Conservation (phyloP, 2,113 vertebrate genomes). For the Dryoscopus gambensis region DNA sequence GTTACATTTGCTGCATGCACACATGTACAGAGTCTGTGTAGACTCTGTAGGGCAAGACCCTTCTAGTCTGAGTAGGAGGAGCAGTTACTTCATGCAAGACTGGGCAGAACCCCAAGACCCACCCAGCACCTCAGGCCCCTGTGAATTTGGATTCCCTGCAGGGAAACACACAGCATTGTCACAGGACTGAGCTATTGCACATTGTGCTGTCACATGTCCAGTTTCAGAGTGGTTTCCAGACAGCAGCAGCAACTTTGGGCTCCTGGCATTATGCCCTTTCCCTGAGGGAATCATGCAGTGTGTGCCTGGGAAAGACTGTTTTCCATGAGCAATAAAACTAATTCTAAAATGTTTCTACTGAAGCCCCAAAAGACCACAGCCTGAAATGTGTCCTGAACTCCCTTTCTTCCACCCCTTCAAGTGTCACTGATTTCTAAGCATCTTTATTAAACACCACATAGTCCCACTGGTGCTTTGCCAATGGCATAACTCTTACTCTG, state of each 20-base stretch:
- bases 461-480: background rate
- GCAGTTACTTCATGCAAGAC: background rate
- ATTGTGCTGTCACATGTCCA: background rate
- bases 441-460: background rate
- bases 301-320: background rate
- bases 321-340: background rate
- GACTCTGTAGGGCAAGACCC: background rate
- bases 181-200: background rate
- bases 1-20: background rate
- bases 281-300: background rate
- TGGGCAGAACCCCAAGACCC: background rate
- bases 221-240: background rate
- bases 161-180: background rate
- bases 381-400: background rate
- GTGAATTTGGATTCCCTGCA: background rate
- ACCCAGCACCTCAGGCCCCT: background rate
- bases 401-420: background rate
- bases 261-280: background rate
- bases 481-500: background rate
- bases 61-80: background rate
- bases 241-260: background rate
- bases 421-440: background rate
- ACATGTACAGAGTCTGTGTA: rapidly evolving
- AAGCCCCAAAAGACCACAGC: background rate
- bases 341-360: background rate